Percentiles rank a stretch among this genome's conserved stretches.
These are phyloP conservation scores for Drosophila affinis DNA, from an alignment of 2,888 invertebrate genomes.

Conservation along the genomic window DNA sequence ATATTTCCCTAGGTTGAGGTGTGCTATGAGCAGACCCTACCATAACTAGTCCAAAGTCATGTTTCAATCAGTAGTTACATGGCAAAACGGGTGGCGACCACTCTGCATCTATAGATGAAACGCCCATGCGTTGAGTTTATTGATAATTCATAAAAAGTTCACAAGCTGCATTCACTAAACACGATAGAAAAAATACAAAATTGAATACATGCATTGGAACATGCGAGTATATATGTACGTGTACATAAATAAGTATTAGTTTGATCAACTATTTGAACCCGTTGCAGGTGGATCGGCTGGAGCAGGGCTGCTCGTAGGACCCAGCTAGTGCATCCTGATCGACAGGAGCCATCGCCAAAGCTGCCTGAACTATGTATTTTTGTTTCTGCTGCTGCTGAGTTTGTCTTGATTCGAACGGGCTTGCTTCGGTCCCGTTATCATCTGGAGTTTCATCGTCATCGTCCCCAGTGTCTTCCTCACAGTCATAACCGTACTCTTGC, in stretches of 20 bases:
- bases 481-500: background rate
- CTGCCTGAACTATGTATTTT: background rate
- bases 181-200: slow-evolving; percentile 16
- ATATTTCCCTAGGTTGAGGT: slow-evolving; percentile 32
- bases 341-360: background rate
- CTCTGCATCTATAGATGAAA: slow-evolving; percentile 6
- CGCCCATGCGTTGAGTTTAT: slow-evolving; percentile 12
- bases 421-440: background rate
- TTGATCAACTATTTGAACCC: slow-evolving; percentile 6
- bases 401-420: background rate
- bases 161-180: slow-evolving; percentile 11
- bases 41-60: background rate
- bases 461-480: background rate
- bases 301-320: slow-evolving; percentile 32
- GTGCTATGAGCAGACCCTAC: slow-evolving; percentile 15
- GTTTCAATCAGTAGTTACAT: slow-evolving; percentile 16
- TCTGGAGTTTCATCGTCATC: background rate
- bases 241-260: background rate
- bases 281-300: slow-evolving; percentile 23
- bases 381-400: too few relatives aligned
- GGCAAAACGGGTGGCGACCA: background rate
- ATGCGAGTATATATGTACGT: slow-evolving; percentile 1
- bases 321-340: background rate
- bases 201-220: slow-evolving; percentile 13
- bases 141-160: background rate